phyloP scores from a whole-genome alignment of 1,140 invertebrate genomes.

The Conus betulinus region DNA sequence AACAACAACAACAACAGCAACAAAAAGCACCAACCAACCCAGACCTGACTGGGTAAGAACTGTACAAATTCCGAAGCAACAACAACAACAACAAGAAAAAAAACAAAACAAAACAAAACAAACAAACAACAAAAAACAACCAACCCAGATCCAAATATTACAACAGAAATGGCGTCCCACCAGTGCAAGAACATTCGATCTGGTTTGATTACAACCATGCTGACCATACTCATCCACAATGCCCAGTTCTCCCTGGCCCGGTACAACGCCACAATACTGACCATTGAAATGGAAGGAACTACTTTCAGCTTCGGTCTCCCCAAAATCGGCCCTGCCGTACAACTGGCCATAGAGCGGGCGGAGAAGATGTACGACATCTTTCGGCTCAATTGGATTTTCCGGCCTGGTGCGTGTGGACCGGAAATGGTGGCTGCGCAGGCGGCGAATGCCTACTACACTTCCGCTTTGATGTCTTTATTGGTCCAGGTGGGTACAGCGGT shows the following conservation, averaged over 20 bases:
- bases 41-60: too few species aligned
- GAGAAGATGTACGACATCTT: slow-evolving; percentile 23
- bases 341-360: slow-evolving; percentile 17
- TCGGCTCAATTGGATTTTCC: neutral
- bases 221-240: slow-evolving; percentile 20
- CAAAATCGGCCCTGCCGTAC: slow-evolving; percentile 21
- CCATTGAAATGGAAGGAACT: slow-evolving; percentile 15
- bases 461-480: slow-evolving; percentile 39
- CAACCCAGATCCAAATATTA: too few species aligned
- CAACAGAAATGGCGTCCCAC: too few species aligned
- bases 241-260: neutral
- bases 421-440: slow-evolving; percentile 27
- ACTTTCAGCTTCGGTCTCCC: slow-evolving; percentile 7
- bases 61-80: too few species aligned
- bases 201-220: neutral
- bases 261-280: slow-evolving; percentile 24
- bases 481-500: slow-evolving; percentile 22
- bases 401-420: slow-evolving; percentile 19
- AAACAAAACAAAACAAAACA: too few species aligned
- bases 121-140: too few species aligned
- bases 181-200: neutral
- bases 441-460: slow-evolving; percentile 29
- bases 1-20: too few species aligned
- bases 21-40: too few species aligned
- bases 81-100: too few species aligned